Evolutionary conservation across 2,888 invertebrate species (phyloP), one percentile per base, ranked within the genome.

Genomic region (Galerucella calmariensis): DNA sequence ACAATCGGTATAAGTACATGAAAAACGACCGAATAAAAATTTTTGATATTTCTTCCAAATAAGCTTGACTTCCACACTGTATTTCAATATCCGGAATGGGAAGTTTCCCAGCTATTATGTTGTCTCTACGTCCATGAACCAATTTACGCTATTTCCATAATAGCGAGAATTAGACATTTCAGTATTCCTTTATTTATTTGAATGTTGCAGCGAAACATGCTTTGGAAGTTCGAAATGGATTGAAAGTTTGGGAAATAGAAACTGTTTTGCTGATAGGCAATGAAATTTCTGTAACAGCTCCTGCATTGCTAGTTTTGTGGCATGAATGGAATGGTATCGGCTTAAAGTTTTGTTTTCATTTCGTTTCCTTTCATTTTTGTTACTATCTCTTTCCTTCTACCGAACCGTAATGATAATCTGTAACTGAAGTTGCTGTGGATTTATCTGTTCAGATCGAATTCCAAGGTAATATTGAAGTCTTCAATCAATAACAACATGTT

Each of bases 231-330:
- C 51, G 63, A 41, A 69, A 69, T 69, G 69, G 62, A 69, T 69
- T 48, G 69, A 63, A 69, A 69, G 62, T 69, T 69, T 69, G 62
- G 69, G 69, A 69, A 69, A 69, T 69, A 69, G 69, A 69, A 69
- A 69, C 69, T 69, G 63, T 69, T 69, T 63, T 69, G 62, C 69
- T 69, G 69, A 69, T 69, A 69, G 69, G 69, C 69, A 69, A 69
- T 69, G 69, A 69, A 69, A 69, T 69, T 69, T 69, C 69, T 69
- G 62, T 69, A 69, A 69, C 69, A 69, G 69, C 69, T 69, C 51
- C 69, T 62, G 69, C 63, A 69, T 69, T 69, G 69, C 69, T 69
- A 69, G 69, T 69, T 69, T 69, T 69, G 69, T 27, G 69, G 69
- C 69, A 61, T 69, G 62, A 69, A 69, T 69, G 35, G 63, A 69